phyloP scores from a whole-genome alignment of 2,797 vertebrate species.

The Apogon talboti region DNA sequence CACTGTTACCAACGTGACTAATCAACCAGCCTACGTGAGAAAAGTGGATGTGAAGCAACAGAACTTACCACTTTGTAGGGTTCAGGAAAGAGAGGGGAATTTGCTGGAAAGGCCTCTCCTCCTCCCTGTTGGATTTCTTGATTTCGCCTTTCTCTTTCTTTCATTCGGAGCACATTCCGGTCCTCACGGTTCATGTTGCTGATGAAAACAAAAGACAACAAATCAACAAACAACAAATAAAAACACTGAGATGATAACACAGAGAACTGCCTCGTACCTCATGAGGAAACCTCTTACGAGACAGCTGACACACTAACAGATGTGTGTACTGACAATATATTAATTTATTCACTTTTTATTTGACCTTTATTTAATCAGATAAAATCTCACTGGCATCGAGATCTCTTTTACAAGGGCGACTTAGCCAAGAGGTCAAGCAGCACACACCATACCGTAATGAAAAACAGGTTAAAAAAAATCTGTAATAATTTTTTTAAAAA shows the following conservation, averaged over 20 bases:
- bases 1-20: conserved; percentile 30
- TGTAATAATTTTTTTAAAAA: too few relatives aligned
- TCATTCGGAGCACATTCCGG: conserved; percentile 99
- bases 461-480: too few relatives aligned
- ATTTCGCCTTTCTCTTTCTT: conserved; percentile 99
- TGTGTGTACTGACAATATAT: too few relatives aligned
- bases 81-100: conserved; percentile 98
- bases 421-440: too few relatives aligned
- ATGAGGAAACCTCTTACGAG: background rate
- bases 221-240: conserved; percentile 45
- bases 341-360: too few relatives aligned
- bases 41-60: conserved; percentile 49
- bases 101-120: conserved; percentile 98
- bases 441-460: too few relatives aligned
- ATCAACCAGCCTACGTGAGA: conserved; percentile 31
- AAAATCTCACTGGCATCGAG: too few relatives aligned
- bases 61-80: conserved; percentile 99
- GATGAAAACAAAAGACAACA: conserved; percentile 73
- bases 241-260: conserved; percentile 9
- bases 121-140: conserved; percentile 99
- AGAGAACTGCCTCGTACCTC: background rate
- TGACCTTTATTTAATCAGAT: too few relatives aligned
- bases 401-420: too few relatives aligned
- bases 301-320: background rate
- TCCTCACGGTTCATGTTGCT: conserved; percentile 99